Evolutionary conservation across 2,113 vertebrate genomes (phyloP).

Genomic region (Climacteris rufus): DNA sequence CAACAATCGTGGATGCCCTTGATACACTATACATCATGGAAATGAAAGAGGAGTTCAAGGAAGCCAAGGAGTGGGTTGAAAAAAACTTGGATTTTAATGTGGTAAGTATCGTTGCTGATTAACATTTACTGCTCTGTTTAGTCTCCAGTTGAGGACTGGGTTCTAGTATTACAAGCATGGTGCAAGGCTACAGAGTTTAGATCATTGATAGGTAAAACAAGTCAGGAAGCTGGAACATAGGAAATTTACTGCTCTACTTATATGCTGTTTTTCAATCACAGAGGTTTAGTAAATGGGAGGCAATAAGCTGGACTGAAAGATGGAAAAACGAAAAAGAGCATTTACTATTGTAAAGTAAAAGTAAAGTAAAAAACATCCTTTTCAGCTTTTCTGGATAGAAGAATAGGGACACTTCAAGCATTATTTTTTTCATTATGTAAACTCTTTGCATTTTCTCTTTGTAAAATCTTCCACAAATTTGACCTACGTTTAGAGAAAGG

Average conservation of each 20-base stretch:
- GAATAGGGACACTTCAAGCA: not conserved
- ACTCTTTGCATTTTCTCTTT: not conserved
- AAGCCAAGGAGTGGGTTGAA: constrained; percentile 92
- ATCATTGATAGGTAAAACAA: not conserved
- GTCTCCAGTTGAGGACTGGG: not conserved
- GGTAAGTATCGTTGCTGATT: constrained; percentile 74
- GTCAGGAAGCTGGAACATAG: not conserved
- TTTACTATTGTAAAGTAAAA: not conserved
- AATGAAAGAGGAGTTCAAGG: constrained; percentile 93
- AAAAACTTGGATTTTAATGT: constrained; percentile 94
- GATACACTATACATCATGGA: constrained; percentile 96
- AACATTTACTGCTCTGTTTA: not conserved
- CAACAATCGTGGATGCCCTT: constrained; percentile 94
- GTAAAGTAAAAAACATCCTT: not conserved
- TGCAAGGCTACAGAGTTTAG: not conserved
- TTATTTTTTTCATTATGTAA: not conserved
- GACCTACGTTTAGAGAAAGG: not conserved
- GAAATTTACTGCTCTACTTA: not conserved
- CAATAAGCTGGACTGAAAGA: not conserved
- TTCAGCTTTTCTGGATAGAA: not conserved
- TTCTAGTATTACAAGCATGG: not conserved
- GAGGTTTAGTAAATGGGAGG: not conserved
- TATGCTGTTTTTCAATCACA: not conserved
- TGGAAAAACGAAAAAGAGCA: not conserved
- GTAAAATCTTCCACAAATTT: not conserved